Evolutionary conservation across 2,888 invertebrate species (phyloP), one percentile per base, ranked within the genome.

Genomic region (Amphiduros pacificus): DNA sequence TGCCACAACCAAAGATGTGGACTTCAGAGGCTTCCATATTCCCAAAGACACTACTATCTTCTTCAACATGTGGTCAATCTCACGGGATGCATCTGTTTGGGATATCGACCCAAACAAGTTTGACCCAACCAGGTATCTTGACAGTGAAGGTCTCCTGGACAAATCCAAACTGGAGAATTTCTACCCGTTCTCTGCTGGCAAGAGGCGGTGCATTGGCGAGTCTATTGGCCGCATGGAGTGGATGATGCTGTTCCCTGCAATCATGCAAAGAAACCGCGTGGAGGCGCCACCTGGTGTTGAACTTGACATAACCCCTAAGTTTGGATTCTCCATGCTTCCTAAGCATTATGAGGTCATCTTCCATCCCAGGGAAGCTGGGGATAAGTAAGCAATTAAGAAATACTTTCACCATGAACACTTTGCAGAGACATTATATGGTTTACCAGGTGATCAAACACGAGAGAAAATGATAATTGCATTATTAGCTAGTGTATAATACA

Each of bases 61-160:
- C 44, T 44, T n/a, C 44, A 44, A 44, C 44, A 44, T 44, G 44
- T 44, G 44, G 44, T 44, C 44, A 44, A 22, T 44, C 20, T 44
- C 44, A 44, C n/a, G 44, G 22, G 44, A 44, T 44, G 44, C n/a
- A 6, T n/a, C n/a, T 20, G 44, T 44, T n/a, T 44, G 44, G 44
- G 20, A n/a, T n/a, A n/a, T n/a, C n/a, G 44, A 44, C n/a, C 9
- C 44, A 6, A 5, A 44, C 22, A 22, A 6, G 6, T 44, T 44
- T 22, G 20, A 22, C 44, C 44, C 44, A 20, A 22, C n/a, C 6
- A n/a, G 44, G 4, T 44, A 22, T n/a, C n/a, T 44, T n/a, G 44
- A 44, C 22, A 22, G 4, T 5, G 44, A 44, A 17, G 44, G 44
- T 5, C 44, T n/a, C 5, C 22, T 44, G n/a, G 22, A 44, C 44